phyloP scores from a whole-genome alignment of 2,888 invertebrate genomes.

The Phymatocera aterrima region DNA sequence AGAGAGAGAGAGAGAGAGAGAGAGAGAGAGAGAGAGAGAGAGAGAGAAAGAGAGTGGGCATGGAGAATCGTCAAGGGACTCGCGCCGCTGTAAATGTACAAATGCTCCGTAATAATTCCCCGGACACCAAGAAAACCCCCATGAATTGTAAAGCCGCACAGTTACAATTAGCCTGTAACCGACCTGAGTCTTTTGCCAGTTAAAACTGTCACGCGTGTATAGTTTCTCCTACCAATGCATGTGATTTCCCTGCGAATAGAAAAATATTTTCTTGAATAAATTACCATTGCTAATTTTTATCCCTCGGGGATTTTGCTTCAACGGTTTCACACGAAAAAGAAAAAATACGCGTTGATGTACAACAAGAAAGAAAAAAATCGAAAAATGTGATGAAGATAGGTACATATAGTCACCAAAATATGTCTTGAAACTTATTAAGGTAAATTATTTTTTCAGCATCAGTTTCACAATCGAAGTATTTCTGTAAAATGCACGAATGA shows the following conservation, averaged over 20 bases:
- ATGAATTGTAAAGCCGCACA: conserved; percentile 5
- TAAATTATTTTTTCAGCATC: background rate
- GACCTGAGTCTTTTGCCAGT: conserved; percentile 29
- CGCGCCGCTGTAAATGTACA: background rate
- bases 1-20: background rate
- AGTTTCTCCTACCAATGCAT: background rate
- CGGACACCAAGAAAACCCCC: background rate
- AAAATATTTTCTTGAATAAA: no score
- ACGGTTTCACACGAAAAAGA: no score
- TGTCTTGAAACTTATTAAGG: no score
- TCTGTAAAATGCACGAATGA: background rate
- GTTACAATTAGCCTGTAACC: conserved; percentile 30
- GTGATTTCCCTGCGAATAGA: background rate
- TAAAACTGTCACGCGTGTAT: background rate
- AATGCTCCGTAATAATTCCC: conserved; percentile 33
- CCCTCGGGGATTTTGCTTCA: no score
- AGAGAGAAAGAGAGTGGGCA: background rate
- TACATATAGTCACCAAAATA: no score
- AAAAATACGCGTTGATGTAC: no score
- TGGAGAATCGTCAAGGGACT: conserved; percentile 6
- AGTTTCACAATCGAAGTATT: background rate
- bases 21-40: no score
- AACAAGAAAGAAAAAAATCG: background rate
- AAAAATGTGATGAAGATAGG: background rate
- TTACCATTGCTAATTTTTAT: no score